These are phyloP conservation scores for Trypoxylus dichotomus DNA, from an alignment of 1,140 invertebrate genomes.

Conservation along the genomic window DNA sequence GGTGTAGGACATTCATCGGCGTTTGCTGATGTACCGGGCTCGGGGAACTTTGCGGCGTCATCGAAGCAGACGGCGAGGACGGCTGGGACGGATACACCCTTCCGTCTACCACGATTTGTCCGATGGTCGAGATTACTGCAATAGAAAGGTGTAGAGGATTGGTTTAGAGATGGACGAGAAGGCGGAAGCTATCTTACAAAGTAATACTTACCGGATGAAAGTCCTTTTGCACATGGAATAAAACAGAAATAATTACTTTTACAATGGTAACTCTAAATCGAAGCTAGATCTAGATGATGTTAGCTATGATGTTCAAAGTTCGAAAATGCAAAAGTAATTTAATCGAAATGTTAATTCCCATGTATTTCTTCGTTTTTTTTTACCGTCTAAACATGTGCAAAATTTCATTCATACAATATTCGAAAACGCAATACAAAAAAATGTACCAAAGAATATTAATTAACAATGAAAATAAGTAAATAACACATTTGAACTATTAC, in stretches of 20 bases:
- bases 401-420: conserved; percentile 8
- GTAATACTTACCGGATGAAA: conserved; percentile 27
- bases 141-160: conserved; percentile 36
- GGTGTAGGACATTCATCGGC: conserved; percentile 47
- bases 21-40: conserved; percentile 51
- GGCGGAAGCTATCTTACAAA: not conserved
- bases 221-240: conserved; percentile 29
- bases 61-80: conserved; percentile 54
- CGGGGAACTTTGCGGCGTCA: conserved; percentile 52
- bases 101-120: conserved; percentile 77
- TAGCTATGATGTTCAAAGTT: not conserved
- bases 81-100: conserved; percentile 60
- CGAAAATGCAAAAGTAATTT: conserved; percentile 3
- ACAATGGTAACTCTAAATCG: conserved; percentile 4
- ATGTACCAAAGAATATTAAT: not conserved
- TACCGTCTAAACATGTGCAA: conserved; percentile 1
- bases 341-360: not conserved
- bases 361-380: not conserved
- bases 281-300: conserved; percentile 3
- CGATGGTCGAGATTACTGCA: conserved; percentile 70
- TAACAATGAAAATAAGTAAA: not conserved
- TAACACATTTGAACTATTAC: not conserved
- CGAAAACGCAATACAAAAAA: too few species aligned
- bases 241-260: conserved; percentile 27
- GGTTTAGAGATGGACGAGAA: conserved; percentile 1